These are phyloP conservation scores for Pyrochroa serraticornis DNA, from an alignment of 2,888 invertebrate genomes.

Conservation along the genomic window DNA sequence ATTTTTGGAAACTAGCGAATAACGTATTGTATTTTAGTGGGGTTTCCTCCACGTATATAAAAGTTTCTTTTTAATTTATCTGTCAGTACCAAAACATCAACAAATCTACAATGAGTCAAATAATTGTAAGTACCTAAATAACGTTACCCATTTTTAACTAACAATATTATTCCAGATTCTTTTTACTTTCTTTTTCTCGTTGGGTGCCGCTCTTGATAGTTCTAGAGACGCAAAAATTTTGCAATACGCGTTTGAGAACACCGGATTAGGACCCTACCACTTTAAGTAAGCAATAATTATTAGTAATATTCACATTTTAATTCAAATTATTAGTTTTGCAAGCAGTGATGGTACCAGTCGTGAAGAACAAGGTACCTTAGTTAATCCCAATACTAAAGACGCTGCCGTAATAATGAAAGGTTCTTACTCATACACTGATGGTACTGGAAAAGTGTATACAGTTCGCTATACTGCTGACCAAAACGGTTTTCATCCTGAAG, in stretches of 20 bases:
- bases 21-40: constrained; percentile 8
- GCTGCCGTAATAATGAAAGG: constrained; percentile 54
- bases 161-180: constrained; percentile 1
- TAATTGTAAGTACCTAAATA: constrained; percentile 6
- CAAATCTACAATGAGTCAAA: constrained; percentile 11
- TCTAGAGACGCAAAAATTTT: neutral
- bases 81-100: constrained; percentile 10
- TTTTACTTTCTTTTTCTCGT: neutral
- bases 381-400: constrained; percentile 38
- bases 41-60: constrained; percentile 14
- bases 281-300: constrained; percentile 29
- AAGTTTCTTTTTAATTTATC: constrained; percentile 1
- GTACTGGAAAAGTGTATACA: constrained; percentile 56
- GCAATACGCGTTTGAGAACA: constrained; percentile 35
- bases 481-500: constrained; percentile 50
- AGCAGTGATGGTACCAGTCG: constrained; percentile 45
- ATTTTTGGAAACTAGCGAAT: constrained; percentile 18
- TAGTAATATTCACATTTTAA: neutral
- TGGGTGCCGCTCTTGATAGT: no score
- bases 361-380: constrained; percentile 43
- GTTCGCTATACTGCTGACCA: constrained; percentile 60
- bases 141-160: neutral
- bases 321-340: constrained; percentile 38
- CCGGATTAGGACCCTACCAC: constrained; percentile 33
- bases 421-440: constrained; percentile 57